phyloP scores from a whole-genome alignment of 2,797 vertebrate genomes.

The Astyanax mexicanus region DNA sequence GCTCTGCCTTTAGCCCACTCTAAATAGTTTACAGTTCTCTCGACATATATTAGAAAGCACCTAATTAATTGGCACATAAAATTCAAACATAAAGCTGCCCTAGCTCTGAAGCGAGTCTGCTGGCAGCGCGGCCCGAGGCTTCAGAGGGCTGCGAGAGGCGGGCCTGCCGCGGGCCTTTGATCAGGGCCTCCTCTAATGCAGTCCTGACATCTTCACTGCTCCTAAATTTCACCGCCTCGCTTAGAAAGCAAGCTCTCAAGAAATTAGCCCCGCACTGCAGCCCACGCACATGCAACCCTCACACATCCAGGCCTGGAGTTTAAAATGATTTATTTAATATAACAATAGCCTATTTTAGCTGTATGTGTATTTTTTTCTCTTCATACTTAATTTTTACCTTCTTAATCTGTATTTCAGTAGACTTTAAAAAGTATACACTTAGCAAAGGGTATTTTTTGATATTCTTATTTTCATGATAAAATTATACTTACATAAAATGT shows the following conservation, averaged over 20 bases:
- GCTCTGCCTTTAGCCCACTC: constrained; percentile 57
- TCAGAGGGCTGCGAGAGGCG: constrained; percentile 33
- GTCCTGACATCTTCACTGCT: constrained; percentile 74
- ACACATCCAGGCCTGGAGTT: too few species aligned
- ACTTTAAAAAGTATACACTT: too few species aligned
- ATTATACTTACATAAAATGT: too few species aligned
- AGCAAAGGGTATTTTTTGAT: too few species aligned
- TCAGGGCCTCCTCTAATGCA: constrained; percentile 67
- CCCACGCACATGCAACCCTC: constrained; percentile 62
- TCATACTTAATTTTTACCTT: too few species aligned
- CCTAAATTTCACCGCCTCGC: constrained; percentile 69
- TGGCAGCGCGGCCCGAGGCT: constrained; percentile 47
- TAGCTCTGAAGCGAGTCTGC: constrained; percentile 60
- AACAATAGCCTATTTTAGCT: too few species aligned
- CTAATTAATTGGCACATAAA: constrained; percentile 69
- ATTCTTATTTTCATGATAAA: too few species aligned
- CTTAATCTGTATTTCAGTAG: too few species aligned
- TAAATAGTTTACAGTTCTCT: constrained; percentile 64
- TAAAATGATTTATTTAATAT: too few species aligned
- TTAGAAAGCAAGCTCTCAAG: constrained; percentile 60
- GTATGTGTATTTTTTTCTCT: too few species aligned
- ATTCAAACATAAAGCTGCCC: constrained; percentile 65
- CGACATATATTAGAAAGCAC: constrained; percentile 64
- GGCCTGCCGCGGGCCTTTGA: constrained; percentile 64
- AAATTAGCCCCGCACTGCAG: constrained; percentile 59